Evolutionary conservation across 2,113 vertebrate genomes (phyloP), one percentile per base, ranked within the genome.

Genomic region (Ochotona princeps): DNA sequence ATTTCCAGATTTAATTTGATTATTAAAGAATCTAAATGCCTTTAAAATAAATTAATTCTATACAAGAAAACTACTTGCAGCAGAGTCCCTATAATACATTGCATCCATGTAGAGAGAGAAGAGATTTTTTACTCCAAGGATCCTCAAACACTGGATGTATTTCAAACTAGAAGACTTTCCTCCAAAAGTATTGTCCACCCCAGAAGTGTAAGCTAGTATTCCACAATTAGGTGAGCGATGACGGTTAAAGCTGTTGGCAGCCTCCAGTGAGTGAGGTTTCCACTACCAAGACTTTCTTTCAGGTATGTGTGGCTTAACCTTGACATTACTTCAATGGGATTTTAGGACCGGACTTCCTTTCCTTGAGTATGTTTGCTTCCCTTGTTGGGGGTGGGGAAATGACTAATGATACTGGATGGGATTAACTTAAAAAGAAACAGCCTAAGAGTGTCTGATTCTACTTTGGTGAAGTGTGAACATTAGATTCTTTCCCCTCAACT

Each of bases 381-480:
- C 80, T 94, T 76, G 70, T 92, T 94, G 92, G 25, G 92, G 54
- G 28, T 25, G 17, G 28, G 78, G 95, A 96, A 44, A 44, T 44
- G 38, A 87, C 85, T 97, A 96, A 97, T 89, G 87, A 95, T 91
- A 86, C 70, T 98, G 97, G 97, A 98, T 98, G 84, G 23, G 30
- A 97, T 98, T 97, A 98, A 94, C 95, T 97, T 96, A 9, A 93
- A 97, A 96, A 96, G 97, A 82, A 95, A 94, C 80, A 92, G 90
- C 95, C 95, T 97, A 95, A 96, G 96, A 95, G 73, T 95, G 95
- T 97, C 98, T 97, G 96, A 97, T 97, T 94, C 79, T 96, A 93
- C 72, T 97, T 96, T 96, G 97, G 98, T 97, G 93, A 98, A 97
- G 96, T 97, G 97, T 95, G 97, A 98, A 97, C 94, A 97, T 93